Evolutionary conservation across 2,888 invertebrate genomes (phyloP).

Genomic region (Hemithea aestivaria): DNA sequence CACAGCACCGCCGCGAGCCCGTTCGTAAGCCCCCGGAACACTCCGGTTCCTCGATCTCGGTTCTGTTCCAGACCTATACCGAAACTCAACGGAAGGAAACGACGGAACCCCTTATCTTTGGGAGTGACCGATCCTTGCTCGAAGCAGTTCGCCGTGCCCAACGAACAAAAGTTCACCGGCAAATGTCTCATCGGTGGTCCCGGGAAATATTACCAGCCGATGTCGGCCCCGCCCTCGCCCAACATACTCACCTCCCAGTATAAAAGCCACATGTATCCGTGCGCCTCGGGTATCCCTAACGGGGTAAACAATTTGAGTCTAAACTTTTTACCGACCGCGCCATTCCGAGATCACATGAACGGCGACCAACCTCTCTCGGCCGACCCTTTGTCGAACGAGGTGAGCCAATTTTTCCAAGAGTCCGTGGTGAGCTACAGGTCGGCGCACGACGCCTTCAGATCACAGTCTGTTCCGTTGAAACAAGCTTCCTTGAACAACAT

Average conservation of each 20-base stretch:
- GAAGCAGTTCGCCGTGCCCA: slow-evolving; percentile 67
- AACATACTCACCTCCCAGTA: slow-evolving; percentile 69
- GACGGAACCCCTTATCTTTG: slow-evolving; percentile 56
- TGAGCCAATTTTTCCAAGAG: slow-evolving; percentile 81
- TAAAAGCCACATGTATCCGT: slow-evolving; percentile 72
- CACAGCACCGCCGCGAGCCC: slow-evolving; percentile 87
- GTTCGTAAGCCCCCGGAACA: slow-evolving; percentile 89
- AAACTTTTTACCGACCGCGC: slow-evolving; percentile 62
- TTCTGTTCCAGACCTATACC: slow-evolving; percentile 76
- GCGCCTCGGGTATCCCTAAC: slow-evolving; percentile 54
- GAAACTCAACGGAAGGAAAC: slow-evolving; percentile 59
- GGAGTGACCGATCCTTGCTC: slow-evolving; percentile 52
- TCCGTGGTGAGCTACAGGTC: slow-evolving; percentile 59
- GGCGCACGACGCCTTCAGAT: slow-evolving; percentile 76
- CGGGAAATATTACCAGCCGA: slow-evolving; percentile 71
- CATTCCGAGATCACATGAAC: slow-evolving; percentile 67
- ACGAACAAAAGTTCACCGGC: slow-evolving; percentile 63
- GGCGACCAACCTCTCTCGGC: slow-evolving; percentile 68
- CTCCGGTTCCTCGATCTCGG: slow-evolving; percentile 84
- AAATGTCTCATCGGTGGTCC: slow-evolving; percentile 50
- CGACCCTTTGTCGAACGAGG: slow-evolving; percentile 78
- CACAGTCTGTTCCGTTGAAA: slow-evolving; percentile 89
- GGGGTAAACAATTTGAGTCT: slow-evolving; percentile 65
- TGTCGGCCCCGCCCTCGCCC: slow-evolving; percentile 86
- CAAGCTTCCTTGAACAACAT: slow-evolving; percentile 73